These are phyloP conservation scores for Invenusta paracnida DNA, from an alignment of 2,888 invertebrate genomes.

Conservation along the genomic window DNA sequence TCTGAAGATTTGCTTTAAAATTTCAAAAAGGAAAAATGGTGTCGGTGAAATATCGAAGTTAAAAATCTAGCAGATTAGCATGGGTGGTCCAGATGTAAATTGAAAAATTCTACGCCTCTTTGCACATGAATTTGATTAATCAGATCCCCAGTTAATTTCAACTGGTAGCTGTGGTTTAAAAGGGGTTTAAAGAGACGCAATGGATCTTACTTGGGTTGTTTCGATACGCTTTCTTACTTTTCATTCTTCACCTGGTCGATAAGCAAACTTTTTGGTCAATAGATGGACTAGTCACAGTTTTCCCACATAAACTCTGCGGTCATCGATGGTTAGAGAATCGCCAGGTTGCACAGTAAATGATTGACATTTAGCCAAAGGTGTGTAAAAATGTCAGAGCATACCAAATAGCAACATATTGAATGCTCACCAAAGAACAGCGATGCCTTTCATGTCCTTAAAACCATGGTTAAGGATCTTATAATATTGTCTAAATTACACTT, in stretches of 20 bases:
- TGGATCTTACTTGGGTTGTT: not conserved
- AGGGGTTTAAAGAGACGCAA: not conserved
- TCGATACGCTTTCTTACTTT: not conserved
- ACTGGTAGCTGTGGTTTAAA: slow-evolving; percentile 1
- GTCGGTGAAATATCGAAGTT: not conserved
- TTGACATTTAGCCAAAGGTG: not conserved
- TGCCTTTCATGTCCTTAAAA: not conserved
- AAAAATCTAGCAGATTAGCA: not conserved
- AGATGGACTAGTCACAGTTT: not conserved
- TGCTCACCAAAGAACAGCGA: not conserved
- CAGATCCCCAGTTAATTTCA: slow-evolving; percentile 3
- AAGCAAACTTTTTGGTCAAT: not conserved
- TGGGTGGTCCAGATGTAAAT: slow-evolving; percentile 21
- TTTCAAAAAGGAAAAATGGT: not conserved
- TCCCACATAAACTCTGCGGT: not conserved
- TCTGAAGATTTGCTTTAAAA: not conserved
- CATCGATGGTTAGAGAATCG: not conserved
- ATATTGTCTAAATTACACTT: not conserved
- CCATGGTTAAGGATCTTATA: not conserved
- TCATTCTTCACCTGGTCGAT: not conserved
- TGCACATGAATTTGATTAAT: slow-evolving; percentile 21
- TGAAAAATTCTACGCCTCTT: not conserved
- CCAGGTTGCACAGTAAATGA: not conserved
- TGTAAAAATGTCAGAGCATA: not conserved
- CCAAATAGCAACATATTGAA: not conserved